A percentile compares a stretch with the other conserved stretches of the same genome.
These are phyloP conservation scores for Sarcophaga variegata DNA, from an alignment of 2,888 invertebrate species.

Conservation along the genomic window DNA sequence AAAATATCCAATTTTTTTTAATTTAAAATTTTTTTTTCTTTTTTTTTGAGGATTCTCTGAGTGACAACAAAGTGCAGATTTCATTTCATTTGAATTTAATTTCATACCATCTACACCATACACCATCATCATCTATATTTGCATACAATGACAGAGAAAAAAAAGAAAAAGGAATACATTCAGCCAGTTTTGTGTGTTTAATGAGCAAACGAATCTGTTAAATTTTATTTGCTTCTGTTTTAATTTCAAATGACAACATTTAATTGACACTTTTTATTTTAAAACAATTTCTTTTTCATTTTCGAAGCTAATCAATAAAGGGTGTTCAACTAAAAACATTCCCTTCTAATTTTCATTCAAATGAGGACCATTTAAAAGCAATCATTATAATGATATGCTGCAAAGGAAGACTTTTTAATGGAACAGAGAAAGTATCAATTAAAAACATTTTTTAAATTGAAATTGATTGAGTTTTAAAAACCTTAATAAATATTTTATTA, in stretches of 20 bases:
- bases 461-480: no score
- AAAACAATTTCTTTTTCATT: background rate
- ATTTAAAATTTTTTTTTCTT: background rate
- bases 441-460: no score
- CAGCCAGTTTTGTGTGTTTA: background rate
- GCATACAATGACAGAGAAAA: background rate
- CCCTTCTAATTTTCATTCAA: no score
- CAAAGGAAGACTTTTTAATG: no score
- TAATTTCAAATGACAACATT: slow-evolving; percentile 7
- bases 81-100: slow-evolving; percentile 44
- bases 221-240: slow-evolving; percentile 4
- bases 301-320: background rate
- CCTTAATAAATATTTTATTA: no score
- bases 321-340: background rate
- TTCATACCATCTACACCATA: background rate
- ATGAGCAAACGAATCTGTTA: slow-evolving; percentile 9
- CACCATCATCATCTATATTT: no score
- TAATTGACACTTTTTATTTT: slow-evolving; percentile 40
- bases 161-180: slow-evolving; percentile 22
- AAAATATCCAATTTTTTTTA: slow-evolving; percentile 37
- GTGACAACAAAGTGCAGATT: slow-evolving; percentile 52
- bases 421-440: no score
- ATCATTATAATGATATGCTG: no score
- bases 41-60: slow-evolving; percentile 35
- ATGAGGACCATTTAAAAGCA: no score